phyloP scores from a whole-genome alignment of 2,797 vertebrate genomes.

The Rhinoraja longicauda region DNA sequence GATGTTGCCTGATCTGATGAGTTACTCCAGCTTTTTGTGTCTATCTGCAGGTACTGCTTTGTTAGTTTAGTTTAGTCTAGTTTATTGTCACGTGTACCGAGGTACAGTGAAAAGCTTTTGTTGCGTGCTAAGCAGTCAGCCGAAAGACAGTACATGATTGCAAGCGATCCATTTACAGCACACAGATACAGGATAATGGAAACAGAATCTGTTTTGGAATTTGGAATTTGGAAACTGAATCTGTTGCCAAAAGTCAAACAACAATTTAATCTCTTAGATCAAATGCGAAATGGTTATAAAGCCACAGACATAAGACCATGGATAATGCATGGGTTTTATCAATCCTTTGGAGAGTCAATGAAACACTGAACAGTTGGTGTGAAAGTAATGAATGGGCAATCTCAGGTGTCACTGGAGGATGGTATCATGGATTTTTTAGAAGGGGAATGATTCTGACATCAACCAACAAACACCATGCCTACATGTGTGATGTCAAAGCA shows the following conservation, averaged over 20 bases:
- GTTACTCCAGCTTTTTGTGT: too few species aligned
- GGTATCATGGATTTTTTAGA: background rate
- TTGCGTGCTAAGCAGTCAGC: too few species aligned
- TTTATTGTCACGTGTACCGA: too few species aligned
- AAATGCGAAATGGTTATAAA: background rate
- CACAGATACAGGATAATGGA: too few species aligned
- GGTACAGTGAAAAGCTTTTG: too few species aligned
- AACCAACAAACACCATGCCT: background rate
- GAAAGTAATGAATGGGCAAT: background rate
- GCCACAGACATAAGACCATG: background rate
- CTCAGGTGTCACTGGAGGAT: background rate
- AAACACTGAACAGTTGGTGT: background rate
- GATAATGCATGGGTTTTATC: background rate
- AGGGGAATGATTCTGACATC: background rate
- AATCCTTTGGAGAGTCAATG: background rate
- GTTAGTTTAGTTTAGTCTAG: background rate
- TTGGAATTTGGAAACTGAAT: too few species aligned
- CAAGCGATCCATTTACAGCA: too few species aligned
- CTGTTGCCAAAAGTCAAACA: background rate
- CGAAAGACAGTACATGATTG: too few species aligned
- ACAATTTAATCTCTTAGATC: background rate
- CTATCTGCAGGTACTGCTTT: too few species aligned
- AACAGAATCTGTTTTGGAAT: too few species aligned
- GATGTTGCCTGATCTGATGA: too few species aligned
- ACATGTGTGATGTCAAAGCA: background rate